Conservation (phyloP, 2,797 vertebrate genomes). For the Lateolabrax maculatus region DNA sequence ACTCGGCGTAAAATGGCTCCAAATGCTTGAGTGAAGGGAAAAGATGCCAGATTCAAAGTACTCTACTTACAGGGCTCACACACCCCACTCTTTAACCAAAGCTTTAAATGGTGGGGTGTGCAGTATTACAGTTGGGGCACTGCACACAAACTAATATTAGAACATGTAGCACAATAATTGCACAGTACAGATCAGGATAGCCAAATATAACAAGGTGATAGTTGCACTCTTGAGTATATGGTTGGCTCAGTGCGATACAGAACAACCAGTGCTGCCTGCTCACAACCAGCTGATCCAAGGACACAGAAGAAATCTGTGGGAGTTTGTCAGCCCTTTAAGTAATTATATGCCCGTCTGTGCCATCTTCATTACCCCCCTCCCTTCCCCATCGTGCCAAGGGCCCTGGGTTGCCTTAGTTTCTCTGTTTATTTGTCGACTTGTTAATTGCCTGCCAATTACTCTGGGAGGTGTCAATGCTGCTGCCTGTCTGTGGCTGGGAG, state of each 20-base stretch:
- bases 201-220: background rate
- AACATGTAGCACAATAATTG: conserved; percentile 41
- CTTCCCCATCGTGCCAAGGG: conserved; percentile 54
- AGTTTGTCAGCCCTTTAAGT: conserved; percentile 68
- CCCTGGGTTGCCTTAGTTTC: conserved; percentile 74
- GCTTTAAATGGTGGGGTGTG: conserved; percentile 33
- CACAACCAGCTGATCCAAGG: conserved; percentile 63
- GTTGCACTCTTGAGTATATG: conserved; percentile 14
- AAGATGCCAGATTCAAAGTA: conserved; percentile 18
- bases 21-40: conserved; percentile 13
- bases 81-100: conserved; percentile 25
- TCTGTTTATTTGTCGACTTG: conserved; percentile 81
- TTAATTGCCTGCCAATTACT: conserved; percentile 89
- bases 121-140: background rate
- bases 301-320: conserved; percentile 48
- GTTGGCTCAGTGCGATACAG: conserved; percentile 17
- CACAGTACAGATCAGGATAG: conserved; percentile 26
- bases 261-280: conserved; percentile 28
- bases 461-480: conserved; percentile 78
- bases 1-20: background rate
- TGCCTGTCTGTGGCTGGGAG: conserved; percentile 78
- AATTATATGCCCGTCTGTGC: conserved; percentile 75
- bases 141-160: conserved; percentile 28
- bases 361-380: conserved; percentile 52
- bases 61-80: background rate